These are phyloP conservation scores for Riptortus pedestris DNA, from an alignment of 1,140 invertebrate species.

Conservation along the genomic window DNA sequence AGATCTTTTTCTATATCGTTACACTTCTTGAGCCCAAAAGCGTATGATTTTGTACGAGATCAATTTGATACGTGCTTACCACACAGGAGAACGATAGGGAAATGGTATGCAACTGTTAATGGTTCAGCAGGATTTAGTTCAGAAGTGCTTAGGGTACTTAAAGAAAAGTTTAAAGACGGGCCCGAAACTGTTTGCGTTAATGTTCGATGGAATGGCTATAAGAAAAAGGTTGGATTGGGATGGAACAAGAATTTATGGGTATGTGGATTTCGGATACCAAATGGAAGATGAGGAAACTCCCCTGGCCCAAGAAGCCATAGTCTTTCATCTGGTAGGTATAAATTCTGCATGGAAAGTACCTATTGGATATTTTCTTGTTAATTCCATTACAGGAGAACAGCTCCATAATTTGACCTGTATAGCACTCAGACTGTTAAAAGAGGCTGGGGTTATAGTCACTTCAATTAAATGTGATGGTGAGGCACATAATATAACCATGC, in stretches of 20 bases:
- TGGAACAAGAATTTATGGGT: not conserved
- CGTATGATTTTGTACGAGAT: not conserved
- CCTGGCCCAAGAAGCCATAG: too few species aligned
- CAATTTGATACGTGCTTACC: too few species aligned
- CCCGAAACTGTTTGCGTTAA: not conserved
- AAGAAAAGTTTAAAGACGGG: too few species aligned
- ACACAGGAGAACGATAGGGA: not conserved
- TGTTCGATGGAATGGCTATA: not conserved
- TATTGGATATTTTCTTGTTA: too few species aligned
- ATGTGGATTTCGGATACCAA: not conserved
- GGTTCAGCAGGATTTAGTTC: not conserved
- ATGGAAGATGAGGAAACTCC: not conserved
- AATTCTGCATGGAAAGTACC: too few species aligned
- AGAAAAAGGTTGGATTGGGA: not conserved
- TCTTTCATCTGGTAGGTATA: too few species aligned
- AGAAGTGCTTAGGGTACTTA: too few species aligned
- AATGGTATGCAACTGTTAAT: not conserved
- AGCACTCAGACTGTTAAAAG: too few species aligned
- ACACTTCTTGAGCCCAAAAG: not conserved
- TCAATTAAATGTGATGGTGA: too few species aligned
- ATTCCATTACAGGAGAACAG: not conserved
- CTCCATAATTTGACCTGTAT: not conserved
- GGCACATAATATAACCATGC: too few species aligned
- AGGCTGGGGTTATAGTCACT: too few species aligned
- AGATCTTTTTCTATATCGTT: not conserved